Conservation (phyloP, 2,888 invertebrate genomes). For the Timema cristinae region DNA sequence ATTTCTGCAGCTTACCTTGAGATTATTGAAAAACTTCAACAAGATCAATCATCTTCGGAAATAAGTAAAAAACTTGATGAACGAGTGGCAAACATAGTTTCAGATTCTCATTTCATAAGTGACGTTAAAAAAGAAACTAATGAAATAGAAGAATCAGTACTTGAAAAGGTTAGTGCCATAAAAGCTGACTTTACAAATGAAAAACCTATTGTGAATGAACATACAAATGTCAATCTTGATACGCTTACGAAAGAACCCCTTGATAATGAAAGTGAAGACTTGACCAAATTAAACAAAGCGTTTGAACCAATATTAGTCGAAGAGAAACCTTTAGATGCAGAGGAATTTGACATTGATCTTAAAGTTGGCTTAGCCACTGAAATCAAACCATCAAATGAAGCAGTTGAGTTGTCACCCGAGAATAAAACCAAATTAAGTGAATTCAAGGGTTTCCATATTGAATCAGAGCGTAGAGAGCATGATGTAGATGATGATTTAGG, state of each 20-base stretch:
- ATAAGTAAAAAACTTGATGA: too few species aligned
- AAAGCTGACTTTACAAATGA: background rate
- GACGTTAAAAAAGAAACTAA: background rate
- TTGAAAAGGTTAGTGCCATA: constrained; percentile 1
- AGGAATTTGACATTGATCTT: too few species aligned
- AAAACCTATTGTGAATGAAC: background rate
- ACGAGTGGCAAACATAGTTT: constrained; percentile 10
- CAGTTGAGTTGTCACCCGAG: background rate
- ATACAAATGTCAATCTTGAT: constrained; percentile 16
- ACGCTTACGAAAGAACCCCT: too few species aligned
- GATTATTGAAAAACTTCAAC: constrained; percentile 28
- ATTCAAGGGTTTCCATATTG: too few species aligned
- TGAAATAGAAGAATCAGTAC: too few species aligned
- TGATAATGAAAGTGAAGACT: too few species aligned
- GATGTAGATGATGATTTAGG: constrained; percentile 20
- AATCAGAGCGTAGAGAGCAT: constrained; percentile 2
- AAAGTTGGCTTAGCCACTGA: too few species aligned
- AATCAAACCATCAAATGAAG: too few species aligned
- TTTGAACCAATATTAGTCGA: too few species aligned
- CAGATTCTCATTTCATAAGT: background rate
- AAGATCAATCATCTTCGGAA: constrained; percentile 21
- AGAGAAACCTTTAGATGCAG: too few species aligned
- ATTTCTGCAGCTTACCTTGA: constrained; percentile 28
- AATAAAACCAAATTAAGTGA: too few species aligned
- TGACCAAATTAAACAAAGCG: too few species aligned